phyloP scores from a whole-genome alignment of 2,888 invertebrate species.

The Nephrotoma appendiculata region DNA sequence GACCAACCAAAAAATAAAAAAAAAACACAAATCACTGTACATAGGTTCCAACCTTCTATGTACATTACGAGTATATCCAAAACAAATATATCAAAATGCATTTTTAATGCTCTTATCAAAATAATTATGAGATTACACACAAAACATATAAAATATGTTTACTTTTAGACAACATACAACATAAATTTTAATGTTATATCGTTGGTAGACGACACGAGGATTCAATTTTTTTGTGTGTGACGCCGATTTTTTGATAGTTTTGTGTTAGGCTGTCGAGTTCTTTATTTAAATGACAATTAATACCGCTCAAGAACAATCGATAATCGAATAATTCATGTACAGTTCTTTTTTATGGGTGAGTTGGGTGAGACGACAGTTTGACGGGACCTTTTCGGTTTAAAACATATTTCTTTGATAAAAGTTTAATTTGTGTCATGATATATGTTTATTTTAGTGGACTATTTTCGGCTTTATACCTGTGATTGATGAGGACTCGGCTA shows the following conservation, averaged over 20 bases:
- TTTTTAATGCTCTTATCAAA: background rate
- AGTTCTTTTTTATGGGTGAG: background rate
- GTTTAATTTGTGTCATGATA: background rate
- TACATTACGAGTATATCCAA: background rate
- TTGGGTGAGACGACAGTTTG: background rate
- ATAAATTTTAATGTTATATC: background rate
- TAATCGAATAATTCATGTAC: background rate
- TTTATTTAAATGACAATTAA: background rate
- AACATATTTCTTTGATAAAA: background rate
- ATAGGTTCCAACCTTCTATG: background rate
- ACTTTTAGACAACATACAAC: background rate
- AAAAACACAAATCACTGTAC: background rate
- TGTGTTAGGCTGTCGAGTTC: background rate
- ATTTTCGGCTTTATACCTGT: background rate
- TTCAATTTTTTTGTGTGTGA: background rate
- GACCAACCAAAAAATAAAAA: background rate
- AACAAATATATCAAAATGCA: background rate
- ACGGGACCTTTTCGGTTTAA: background rate
- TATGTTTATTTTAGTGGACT: background rate
- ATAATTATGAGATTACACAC: background rate
- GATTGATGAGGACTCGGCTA: background rate
- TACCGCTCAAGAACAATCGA: background rate
- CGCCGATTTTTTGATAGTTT: background rate
- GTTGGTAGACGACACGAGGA: background rate
- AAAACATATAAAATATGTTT: background rate